phyloP scores from a whole-genome alignment of 53 echinoderm and acorn worm genomes.

The Astropecten irregularis region DNA sequence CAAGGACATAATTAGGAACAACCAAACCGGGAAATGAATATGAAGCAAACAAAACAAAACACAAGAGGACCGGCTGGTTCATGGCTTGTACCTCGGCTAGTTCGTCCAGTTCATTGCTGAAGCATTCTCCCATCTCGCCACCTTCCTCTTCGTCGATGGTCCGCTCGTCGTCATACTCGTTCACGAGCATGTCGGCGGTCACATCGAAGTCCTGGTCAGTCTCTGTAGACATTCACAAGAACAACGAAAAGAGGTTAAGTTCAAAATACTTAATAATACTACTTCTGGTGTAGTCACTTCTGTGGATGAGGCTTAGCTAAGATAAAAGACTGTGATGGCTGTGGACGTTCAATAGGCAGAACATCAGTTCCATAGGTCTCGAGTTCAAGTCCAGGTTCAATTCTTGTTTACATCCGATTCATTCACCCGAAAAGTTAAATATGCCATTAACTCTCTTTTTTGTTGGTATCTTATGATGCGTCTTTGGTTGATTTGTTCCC shows the following conservation, averaged over 20 bases:
- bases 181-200: constrained; percentile 74
- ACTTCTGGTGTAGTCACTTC: background rate
- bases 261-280: background rate
- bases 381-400: background rate
- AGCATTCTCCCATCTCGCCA: constrained; percentile 78
- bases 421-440: background rate
- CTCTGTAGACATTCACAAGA: constrained; percentile 37
- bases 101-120: constrained; percentile 87
- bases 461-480: background rate
- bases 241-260: background rate
- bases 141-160: constrained; percentile 95
- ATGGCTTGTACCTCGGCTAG: constrained; percentile 68
- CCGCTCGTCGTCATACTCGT: constrained; percentile 86
- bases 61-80: too few species aligned
- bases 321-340: background rate
- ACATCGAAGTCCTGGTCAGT: constrained; percentile 84
- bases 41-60: too few species aligned
- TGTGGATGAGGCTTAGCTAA: background rate
- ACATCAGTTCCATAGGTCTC: background rate
- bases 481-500: background rate
- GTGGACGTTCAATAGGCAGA: background rate
- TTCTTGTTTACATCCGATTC: background rate
- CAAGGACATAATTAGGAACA: too few species aligned
- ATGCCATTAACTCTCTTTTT: background rate
- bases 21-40: too few species aligned